Evolutionary conservation across 2,888 invertebrate species (phyloP).

Genomic region (Ashinkailepas kermadecensis): DNA sequence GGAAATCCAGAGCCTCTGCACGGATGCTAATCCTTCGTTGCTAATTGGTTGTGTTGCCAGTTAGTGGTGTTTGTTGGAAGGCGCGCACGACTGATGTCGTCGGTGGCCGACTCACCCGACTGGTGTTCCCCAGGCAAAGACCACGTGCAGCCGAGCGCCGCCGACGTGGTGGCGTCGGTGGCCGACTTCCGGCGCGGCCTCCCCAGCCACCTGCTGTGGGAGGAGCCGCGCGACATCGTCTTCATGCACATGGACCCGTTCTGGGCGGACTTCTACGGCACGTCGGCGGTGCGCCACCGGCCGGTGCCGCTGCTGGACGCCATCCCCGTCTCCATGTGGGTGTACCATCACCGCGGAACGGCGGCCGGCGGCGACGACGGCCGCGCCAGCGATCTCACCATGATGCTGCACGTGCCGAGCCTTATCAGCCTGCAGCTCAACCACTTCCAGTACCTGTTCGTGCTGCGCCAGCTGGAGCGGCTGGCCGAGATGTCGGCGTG

Average conservation of each 20-base stretch:
- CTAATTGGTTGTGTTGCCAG: no score
- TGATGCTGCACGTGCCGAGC: conserved; percentile 71
- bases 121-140: background rate
- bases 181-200: background rate
- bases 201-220: conserved; percentile 56
- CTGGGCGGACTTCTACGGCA: conserved; percentile 87
- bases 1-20: no score
- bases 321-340: conserved; percentile 44
- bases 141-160: conserved; percentile 10
- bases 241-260: conserved; percentile 79
- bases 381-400: conserved; percentile 55
- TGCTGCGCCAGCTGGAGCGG: conserved; percentile 73
- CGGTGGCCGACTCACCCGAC: no score
- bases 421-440: conserved; percentile 83
- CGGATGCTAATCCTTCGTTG: no score
- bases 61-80: no score
- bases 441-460: conserved; percentile 86
- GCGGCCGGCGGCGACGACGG: conserved; percentile 18
- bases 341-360: conserved; percentile 33
- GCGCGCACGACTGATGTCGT: no score
- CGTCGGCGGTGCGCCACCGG: conserved; percentile 52
- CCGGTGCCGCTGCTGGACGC: conserved; percentile 46
- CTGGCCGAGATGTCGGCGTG: conserved; percentile 70
- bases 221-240: conserved; percentile 78
- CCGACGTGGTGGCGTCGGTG: conserved; percentile 11